Evolutionary conservation across 2,888 invertebrate species (phyloP).

Genomic region (Trilocha varians): DNA sequence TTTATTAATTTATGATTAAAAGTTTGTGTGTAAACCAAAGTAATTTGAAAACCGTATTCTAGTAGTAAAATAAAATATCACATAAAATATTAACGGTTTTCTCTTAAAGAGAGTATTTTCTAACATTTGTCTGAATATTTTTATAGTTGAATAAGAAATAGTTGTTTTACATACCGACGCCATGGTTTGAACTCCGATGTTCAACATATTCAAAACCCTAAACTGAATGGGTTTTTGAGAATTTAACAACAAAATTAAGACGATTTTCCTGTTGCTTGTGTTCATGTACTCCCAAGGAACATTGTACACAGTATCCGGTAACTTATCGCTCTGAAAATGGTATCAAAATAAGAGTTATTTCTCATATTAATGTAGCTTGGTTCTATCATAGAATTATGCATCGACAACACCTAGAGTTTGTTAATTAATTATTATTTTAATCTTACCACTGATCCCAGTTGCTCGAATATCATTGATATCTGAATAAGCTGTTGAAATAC

Average conservation of each 20-base stretch:
- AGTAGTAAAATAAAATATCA: too few relatives aligned
- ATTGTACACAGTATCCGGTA: constrained; percentile 19
- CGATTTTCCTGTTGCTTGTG: constrained; percentile 11
- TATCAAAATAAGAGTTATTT: too few relatives aligned
- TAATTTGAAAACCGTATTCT: too few relatives aligned
- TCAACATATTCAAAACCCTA: constrained; percentile 19
- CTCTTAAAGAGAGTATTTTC: not conserved
- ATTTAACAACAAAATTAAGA: constrained; percentile 17
- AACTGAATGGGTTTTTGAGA: constrained; percentile 19
- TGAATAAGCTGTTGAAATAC: constrained; percentile 9
- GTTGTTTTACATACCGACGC: constrained; percentile 17
- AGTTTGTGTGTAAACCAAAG: too few relatives aligned
- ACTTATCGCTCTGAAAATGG: constrained; percentile 18
- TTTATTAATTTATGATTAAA: too few relatives aligned
- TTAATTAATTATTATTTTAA: not conserved
- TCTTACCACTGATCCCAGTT: constrained; percentile 11
- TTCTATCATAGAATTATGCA: too few relatives aligned
- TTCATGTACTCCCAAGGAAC: constrained; percentile 26
- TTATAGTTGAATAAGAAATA: too few relatives aligned
- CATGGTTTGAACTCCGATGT: constrained; percentile 22
- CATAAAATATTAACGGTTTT: too few relatives aligned
- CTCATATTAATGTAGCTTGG: too few relatives aligned
- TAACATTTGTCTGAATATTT: not conserved
- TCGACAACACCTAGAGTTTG: too few relatives aligned
- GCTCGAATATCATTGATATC: constrained; percentile 11